A percentile compares a stretch with the other conserved stretches of the same genome.
Evolutionary conservation across 2,113 vertebrate species (phyloP).

Genomic region (Falco punctatus): DNA sequence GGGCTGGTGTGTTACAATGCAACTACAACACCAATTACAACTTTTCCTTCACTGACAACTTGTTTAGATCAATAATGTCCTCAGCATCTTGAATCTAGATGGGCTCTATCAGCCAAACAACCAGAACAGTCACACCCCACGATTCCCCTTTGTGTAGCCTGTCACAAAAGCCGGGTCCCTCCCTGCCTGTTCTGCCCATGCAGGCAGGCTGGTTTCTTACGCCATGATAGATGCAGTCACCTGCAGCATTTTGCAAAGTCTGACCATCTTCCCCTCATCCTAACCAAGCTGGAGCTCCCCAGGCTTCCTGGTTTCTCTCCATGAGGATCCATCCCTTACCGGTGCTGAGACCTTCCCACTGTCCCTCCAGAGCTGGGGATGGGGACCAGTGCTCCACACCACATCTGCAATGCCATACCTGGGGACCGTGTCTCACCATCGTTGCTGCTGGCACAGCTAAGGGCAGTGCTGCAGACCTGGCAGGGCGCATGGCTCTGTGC

Average conservation of each 20-base stretch:
- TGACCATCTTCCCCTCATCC: not conserved
- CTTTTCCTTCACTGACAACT: slow-evolving; percentile 78
- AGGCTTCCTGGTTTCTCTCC: not conserved
- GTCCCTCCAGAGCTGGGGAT: not conserved
- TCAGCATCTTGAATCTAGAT: slow-evolving; percentile 45
- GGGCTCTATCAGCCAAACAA: not conserved
- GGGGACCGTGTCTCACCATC: accelerated
- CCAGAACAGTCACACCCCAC: not conserved
- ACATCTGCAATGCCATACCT: accelerated
- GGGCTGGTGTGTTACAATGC: slow-evolving; percentile 78
- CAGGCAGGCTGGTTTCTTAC: not conserved
- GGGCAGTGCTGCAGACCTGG: accelerated
- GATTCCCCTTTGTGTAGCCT: not conserved
- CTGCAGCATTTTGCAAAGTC: accelerated
- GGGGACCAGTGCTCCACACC: not conserved
- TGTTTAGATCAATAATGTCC: slow-evolving; percentile 78
- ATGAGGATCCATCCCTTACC: not conserved
- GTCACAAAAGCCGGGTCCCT: not conserved
- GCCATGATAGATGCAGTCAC: not conserved
- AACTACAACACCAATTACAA: slow-evolving; percentile 82
- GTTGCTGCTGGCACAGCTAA: accelerated
- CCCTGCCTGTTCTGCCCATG: not conserved
- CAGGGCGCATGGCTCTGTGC: accelerated
- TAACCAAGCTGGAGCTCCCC: not conserved
- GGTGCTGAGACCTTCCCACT: accelerated